Conservation (phyloP, 2,888 invertebrate species). For the Agapostemon virescens region DNA sequence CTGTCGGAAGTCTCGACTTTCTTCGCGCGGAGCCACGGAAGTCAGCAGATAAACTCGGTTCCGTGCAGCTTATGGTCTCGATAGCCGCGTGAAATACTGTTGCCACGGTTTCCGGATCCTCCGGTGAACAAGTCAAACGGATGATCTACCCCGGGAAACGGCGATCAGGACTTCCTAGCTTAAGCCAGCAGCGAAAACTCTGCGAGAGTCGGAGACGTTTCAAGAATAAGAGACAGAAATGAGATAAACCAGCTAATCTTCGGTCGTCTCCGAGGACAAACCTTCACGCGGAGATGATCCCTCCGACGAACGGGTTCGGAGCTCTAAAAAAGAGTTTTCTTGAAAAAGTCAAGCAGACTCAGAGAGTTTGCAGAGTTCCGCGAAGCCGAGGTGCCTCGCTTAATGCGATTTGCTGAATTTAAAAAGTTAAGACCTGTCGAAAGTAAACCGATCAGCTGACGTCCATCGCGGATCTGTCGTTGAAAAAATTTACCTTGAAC, state of each 20-base stretch:
- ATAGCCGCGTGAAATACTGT: not conserved
- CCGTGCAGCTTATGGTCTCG: not conserved
- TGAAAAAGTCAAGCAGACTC: constrained; percentile 51
- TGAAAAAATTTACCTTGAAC: not conserved
- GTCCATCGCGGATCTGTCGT: constrained; percentile 2
- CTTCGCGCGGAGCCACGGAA: not conserved
- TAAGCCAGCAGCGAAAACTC: constrained; percentile 33
- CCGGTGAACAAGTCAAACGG: constrained; percentile 52
- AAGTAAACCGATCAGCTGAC: constrained; percentile 21
- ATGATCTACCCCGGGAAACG: constrained; percentile 42
- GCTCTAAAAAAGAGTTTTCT: not conserved
- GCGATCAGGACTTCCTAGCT: constrained; percentile 13
- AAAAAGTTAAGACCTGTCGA: constrained; percentile 72
- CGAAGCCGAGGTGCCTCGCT: constrained; percentile 27
- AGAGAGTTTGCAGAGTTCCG: constrained; percentile 7
- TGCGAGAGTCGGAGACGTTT: not conserved
- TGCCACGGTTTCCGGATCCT: not conserved
- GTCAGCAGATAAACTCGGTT: constrained; percentile 24
- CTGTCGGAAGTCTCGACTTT: constrained; percentile 14
- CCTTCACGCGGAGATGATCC: constrained; percentile 58
- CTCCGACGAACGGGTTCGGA: constrained; percentile 56
- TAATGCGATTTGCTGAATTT: constrained; percentile 73
- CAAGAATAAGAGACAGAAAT: constrained; percentile 30
- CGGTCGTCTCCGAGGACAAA: constrained; percentile 9
- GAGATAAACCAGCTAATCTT: constrained; percentile 60